A percentile compares a stretch with the other conserved stretches of the same genome.
Conservation (phyloP, 2,113 vertebrate species). For the Spizaetus ornatus region DNA sequence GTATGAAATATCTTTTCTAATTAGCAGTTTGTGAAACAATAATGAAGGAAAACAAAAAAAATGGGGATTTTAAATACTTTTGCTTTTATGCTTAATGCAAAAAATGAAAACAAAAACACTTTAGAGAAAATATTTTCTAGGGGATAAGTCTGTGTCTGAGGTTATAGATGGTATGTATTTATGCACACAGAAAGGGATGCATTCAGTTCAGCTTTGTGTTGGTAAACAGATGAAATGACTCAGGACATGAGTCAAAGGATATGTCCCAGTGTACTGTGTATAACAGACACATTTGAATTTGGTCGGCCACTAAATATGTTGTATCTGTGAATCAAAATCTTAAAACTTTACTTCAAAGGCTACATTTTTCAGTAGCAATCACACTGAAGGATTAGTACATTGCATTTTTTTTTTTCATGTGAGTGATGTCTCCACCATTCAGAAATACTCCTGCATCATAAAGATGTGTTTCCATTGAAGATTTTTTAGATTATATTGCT, state of each 20-base stretch:
- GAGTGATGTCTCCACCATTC: neutral
- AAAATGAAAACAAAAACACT: neutral
- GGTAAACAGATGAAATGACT: neutral
- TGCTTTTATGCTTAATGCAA: conserved; percentile 18
- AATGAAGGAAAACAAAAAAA: conserved; percentile 58
- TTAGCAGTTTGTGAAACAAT: conserved; percentile 60
- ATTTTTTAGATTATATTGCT: neutral
- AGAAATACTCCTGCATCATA: neutral
- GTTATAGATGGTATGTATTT: neutral
- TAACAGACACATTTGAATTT: neutral
- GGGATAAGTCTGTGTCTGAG: neutral
- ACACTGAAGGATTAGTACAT: neutral
- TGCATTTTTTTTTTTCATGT: neutral
- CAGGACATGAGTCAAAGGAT: neutral
- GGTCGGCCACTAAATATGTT: neutral
- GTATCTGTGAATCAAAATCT: neutral
- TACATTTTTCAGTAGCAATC: conserved; percentile 12
- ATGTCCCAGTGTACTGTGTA: neutral
- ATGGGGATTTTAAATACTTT: conserved; percentile 15
- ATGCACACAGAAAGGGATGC: neutral
- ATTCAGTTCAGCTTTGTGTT: neutral
- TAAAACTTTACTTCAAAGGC: neutral
- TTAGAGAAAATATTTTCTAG: conserved; percentile 8
- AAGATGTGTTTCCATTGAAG: neutral
- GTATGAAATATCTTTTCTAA: conserved; percentile 67